A percentile compares a stretch with the other conserved stretches of the same genome.
These are phyloP conservation scores for Folsomia manolachei DNA, from an alignment of 2,888 invertebrate species.

Conservation along the genomic window DNA sequence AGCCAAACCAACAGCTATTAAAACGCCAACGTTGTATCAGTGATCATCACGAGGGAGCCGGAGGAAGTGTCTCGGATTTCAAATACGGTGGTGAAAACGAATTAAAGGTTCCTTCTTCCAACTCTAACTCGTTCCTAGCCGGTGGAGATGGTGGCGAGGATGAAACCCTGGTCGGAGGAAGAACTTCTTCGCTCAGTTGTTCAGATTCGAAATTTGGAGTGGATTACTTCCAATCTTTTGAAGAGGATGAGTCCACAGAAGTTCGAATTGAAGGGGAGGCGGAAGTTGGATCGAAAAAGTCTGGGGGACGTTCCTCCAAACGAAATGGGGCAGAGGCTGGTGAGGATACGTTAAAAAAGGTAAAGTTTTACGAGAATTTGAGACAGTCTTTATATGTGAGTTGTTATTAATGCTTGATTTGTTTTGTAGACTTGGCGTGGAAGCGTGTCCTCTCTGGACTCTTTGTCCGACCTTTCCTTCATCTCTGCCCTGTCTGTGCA, in stretches of 20 bases:
- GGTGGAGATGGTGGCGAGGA: conserved; percentile 56
- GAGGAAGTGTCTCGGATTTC: conserved; percentile 69
- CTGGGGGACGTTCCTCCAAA: too few relatives aligned
- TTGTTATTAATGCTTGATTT: background rate
- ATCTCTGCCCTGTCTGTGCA: conserved; percentile 89
- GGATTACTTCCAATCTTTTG: conserved; percentile 62
- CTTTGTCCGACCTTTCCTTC: conserved; percentile 53
- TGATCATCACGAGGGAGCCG: conserved; percentile 58
- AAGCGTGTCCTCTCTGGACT: conserved; percentile 49
- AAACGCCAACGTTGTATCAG: conserved; percentile 35
- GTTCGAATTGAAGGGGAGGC: background rate
- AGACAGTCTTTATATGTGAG: background rate
- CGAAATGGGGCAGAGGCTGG: background rate
- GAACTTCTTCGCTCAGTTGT: conserved; percentile 65
- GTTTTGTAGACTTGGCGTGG: conserved; percentile 32
- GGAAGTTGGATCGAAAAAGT: background rate
- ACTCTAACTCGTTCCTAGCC: too few relatives aligned
- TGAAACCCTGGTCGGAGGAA: conserved; percentile 52
- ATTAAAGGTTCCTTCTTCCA: background rate
- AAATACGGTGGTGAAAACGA: conserved; percentile 55
- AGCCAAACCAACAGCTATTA: conserved; percentile 29
- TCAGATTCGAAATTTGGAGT: conserved; percentile 70
- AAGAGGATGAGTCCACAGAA: conserved; percentile 24
- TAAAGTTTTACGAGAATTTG: background rate
- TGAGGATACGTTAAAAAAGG: background rate